These are phyloP conservation scores for Trichonephila clavipes DNA, from an alignment of 1,140 invertebrate genomes.

Conservation along the genomic window DNA sequence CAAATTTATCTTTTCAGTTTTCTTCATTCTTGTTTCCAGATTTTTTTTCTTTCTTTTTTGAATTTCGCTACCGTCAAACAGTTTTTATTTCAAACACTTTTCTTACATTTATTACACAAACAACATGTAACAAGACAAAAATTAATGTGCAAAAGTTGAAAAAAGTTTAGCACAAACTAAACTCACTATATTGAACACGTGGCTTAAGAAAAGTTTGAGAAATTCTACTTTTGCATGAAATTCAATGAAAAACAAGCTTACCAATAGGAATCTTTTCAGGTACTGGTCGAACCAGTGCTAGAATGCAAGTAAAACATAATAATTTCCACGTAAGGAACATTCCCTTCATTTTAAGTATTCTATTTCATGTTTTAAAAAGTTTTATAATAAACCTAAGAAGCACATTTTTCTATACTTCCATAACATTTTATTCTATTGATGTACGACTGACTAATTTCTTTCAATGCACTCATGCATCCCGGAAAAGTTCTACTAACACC, in stretches of 20 bases:
- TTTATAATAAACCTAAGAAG: neutral
- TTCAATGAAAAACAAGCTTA: slow-evolving; percentile 52
- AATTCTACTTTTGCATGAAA: neutral
- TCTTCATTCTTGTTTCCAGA: neutral
- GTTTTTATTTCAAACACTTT: neutral
- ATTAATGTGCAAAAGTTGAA: neutral
- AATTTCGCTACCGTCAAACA: too few relatives aligned
- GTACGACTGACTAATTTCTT: neutral
- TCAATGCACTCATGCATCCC: neutral
- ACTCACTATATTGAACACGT: neutral
- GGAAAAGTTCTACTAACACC: neutral
- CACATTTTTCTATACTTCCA: neutral
- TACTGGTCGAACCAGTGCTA: slow-evolving; percentile 74
- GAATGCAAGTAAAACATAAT: slow-evolving; percentile 75
- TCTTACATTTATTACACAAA: neutral
- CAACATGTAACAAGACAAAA: neutral
- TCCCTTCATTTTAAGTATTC: slow-evolving; percentile 75
- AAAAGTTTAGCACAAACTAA: neutral
- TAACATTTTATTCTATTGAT: neutral
- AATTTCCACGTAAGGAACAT: slow-evolving; percentile 75
- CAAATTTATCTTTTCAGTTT: too few relatives aligned
- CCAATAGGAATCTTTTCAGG: slow-evolving; percentile 77
- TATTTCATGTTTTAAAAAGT: slow-evolving; percentile 58
- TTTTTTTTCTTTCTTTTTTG: too few relatives aligned
- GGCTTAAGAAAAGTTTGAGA: neutral